phyloP scores from a whole-genome alignment of 37 sponge, comb jelly and placozoan species.

The Beroe forskalii region DNA sequence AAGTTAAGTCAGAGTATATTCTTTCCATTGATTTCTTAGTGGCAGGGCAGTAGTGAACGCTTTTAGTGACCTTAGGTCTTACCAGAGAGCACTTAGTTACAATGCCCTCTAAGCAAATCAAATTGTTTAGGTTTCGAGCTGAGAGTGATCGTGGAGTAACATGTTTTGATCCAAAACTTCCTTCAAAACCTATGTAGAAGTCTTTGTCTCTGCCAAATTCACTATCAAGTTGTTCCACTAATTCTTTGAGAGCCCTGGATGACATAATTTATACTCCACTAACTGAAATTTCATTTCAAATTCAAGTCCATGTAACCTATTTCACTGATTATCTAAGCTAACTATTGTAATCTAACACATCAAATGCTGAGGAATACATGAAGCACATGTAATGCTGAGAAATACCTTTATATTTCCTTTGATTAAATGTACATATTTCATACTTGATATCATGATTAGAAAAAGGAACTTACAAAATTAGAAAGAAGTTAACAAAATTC shows the following conservation, averaged over 20 bases:
- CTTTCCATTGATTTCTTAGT: slow-evolving; percentile 93
- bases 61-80: slow-evolving; percentile 91
- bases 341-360: no score
- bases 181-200: slow-evolving; percentile 95
- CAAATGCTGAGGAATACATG: not conserved
- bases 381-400: not conserved
- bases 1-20: slow-evolving; percentile 89
- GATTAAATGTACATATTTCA: no score
- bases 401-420: no score
- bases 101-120: slow-evolving; percentile 97
- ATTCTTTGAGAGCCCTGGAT: slow-evolving; percentile 78
- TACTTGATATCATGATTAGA: no score
- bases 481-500: no score
- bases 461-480: no score
- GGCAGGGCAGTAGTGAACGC: slow-evolving; percentile 98
- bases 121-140: slow-evolving; percentile 78
- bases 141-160: slow-evolving; percentile 86
- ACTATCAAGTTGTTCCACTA: slow-evolving; percentile 79
- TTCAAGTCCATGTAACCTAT: not conserved
- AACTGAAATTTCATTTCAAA: not conserved
- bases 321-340: not conserved
- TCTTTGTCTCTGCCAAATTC: slow-evolving; percentile 84
- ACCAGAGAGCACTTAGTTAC: slow-evolving; percentile 85
- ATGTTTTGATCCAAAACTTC: slow-evolving; percentile 93
- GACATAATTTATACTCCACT: no score